phyloP scores from a whole-genome alignment of 2,113 vertebrate species.

The Stegostoma tigrinum region DNA sequence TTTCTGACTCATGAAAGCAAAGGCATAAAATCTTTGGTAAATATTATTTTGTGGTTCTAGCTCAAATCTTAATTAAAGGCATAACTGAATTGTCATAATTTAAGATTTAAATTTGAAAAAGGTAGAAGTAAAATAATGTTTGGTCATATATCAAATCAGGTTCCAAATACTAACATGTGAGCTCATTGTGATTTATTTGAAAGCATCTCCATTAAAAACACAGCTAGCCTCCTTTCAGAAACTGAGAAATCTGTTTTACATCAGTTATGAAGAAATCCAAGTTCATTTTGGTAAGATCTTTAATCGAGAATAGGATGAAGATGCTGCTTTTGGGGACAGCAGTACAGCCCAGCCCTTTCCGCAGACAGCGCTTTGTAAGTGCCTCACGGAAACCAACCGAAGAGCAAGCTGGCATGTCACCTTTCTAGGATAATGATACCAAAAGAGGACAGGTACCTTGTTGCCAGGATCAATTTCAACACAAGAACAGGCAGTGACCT shows the following conservation, averaged over 20 bases:
- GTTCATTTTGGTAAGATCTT: background rate
- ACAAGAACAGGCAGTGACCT: background rate
- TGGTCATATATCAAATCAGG: background rate
- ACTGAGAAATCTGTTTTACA: background rate
- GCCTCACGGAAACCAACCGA: background rate
- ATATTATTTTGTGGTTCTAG: background rate
- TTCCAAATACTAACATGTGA: background rate
- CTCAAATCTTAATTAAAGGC: background rate
- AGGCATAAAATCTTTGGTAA: background rate
- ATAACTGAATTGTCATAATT: background rate
- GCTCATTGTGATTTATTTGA: background rate
- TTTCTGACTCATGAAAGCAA: background rate
- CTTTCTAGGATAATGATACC: background rate
- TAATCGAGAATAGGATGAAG: background rate
- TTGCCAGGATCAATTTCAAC: background rate
- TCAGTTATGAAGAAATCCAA: background rate
- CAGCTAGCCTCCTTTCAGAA: background rate
- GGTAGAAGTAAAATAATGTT: background rate
- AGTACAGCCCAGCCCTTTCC: background rate
- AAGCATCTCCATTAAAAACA: background rate
- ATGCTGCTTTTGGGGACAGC: background rate
- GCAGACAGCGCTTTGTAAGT: background rate
- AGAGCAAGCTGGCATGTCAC: background rate
- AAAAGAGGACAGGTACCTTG: background rate
- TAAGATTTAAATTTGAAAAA: background rate